Conservation (phyloP, 2,888 invertebrate genomes). For the Troides aeacus region DNA sequence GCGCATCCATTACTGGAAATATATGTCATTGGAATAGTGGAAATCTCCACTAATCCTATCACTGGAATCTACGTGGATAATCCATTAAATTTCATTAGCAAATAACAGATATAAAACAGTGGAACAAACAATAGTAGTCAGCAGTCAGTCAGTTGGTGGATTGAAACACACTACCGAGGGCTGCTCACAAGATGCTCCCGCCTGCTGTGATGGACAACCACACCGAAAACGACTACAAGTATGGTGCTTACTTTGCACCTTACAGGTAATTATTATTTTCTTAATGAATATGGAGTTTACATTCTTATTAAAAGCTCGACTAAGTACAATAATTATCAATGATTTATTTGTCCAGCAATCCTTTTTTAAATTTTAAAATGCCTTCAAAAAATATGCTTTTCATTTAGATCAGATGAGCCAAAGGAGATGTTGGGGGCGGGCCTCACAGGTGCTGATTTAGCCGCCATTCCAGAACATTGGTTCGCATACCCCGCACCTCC, state of each 20-base stretch:
- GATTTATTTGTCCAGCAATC: too few relatives aligned
- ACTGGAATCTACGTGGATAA: conserved; percentile 63
- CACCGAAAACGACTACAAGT: conserved; percentile 55
- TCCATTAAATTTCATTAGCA: conserved; percentile 66
- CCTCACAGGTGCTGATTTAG: conserved; percentile 86
- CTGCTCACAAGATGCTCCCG: conserved; percentile 61
- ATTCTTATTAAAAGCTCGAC: too few relatives aligned
- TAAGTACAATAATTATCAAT: too few relatives aligned
- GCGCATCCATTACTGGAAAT: conserved; percentile 57
- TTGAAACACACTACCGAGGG: conserved; percentile 67
- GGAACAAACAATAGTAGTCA: conserved; percentile 34
- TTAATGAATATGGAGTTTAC: neutral
- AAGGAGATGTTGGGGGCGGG: conserved; percentile 85
- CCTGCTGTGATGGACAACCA: conserved; percentile 59
- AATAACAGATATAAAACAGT: conserved; percentile 60
- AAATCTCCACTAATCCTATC: conserved; percentile 71
- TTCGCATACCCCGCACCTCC: conserved; percentile 88
- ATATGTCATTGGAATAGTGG: conserved; percentile 49
- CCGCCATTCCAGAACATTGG: conserved; percentile 91
- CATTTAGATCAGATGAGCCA: conserved; percentile 50
- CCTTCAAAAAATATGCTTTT: neutral
- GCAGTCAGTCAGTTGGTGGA: conserved; percentile 77
- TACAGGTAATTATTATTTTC: conserved; percentile 51
- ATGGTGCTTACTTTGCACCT: conserved; percentile 67
- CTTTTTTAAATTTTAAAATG: neutral